A percentile compares a stretch with the other conserved stretches of the same genome.
These are phyloP conservation scores for Cephus pygmeus DNA, from an alignment of 2,888 invertebrate species.

Conservation along the genomic window DNA sequence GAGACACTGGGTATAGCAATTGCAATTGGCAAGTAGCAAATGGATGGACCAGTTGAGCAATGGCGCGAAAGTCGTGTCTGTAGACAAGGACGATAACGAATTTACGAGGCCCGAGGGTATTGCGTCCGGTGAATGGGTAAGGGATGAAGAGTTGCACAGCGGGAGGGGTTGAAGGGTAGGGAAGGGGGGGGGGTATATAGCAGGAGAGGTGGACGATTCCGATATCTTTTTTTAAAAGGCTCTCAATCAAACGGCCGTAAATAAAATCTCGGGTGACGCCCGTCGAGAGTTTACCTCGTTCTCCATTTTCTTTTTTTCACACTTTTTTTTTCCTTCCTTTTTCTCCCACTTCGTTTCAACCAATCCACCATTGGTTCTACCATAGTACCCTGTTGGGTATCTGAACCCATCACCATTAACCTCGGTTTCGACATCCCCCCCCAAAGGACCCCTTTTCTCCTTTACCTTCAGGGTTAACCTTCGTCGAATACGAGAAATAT, in stretches of 20 bases:
- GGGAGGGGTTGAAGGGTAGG: not conserved
- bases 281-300: constrained; percentile 1
- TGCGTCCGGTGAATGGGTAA: not conserved
- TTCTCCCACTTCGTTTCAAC: not conserved
- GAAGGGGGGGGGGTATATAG: too few relatives aligned
- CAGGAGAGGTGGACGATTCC: not conserved
- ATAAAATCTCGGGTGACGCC: constrained; percentile 3
- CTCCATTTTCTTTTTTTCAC: not conserved
- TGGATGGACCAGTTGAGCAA: not conserved
- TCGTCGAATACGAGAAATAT: constrained; percentile 2
- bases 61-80: not conserved
- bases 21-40: not conserved
- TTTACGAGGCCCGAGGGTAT: not conserved
- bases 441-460: not conserved
- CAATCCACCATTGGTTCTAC: not conserved
- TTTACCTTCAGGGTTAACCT: not conserved
- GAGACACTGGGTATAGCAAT: not conserved
- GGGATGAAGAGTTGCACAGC: not conserved
- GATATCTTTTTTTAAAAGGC: not conserved
- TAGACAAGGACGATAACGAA: not conserved
- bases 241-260: constrained; percentile 3
- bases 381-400: not conserved
- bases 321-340: not conserved
- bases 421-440: not conserved
- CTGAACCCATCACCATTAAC: not conserved